These are phyloP conservation scores for Enteromius thamalakanensis DNA, from an alignment of 2,797 vertebrate genomes.

Conservation along the genomic window DNA sequence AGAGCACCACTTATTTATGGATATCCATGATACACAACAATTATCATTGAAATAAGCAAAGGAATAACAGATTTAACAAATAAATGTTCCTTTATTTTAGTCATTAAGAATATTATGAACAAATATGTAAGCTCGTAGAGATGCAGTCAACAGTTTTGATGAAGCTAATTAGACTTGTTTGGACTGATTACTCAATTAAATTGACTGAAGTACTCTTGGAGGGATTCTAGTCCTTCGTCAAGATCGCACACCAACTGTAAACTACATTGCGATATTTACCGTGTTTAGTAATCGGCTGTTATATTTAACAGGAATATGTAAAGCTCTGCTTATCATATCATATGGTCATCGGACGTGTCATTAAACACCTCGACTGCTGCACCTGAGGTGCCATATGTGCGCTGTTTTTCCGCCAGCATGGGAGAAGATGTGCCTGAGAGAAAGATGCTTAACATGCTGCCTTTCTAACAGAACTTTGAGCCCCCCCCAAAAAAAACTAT, in stretches of 20 bases:
- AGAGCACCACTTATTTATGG: neutral
- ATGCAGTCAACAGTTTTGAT: constrained; percentile 2
- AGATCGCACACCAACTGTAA: constrained; percentile 10
- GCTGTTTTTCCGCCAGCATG: constrained; percentile 16
- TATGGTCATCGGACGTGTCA: constrained; percentile 21
- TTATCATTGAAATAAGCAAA: constrained; percentile 8
- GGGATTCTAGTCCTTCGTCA: neutral
- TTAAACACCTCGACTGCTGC: constrained; percentile 32
- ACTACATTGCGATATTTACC: constrained; percentile 1
- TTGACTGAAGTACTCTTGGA: constrained; percentile 8
- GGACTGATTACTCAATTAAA: constrained; percentile 11
- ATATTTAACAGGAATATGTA: constrained; percentile 21
- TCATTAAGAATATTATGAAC: constrained; percentile 3
- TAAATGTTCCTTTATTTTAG: neutral
- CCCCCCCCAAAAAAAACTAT: neutral
- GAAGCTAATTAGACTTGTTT: constrained; percentile 24
- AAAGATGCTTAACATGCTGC: constrained; percentile 29
- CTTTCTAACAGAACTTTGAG: constrained; percentile 30
- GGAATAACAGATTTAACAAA: constrained; percentile 4
- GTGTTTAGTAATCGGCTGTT: constrained; percentile 3
- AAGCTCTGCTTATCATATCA: constrained; percentile 11
- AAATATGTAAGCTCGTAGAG: neutral
- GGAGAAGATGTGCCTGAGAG: constrained; percentile 19
- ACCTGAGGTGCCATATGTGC: constrained; percentile 32
- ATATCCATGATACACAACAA: neutral